Evolutionary conservation across 2,888 invertebrate genomes (phyloP), one percentile per base, ranked within the genome.

Genomic region (Rosalia funebris): DNA sequence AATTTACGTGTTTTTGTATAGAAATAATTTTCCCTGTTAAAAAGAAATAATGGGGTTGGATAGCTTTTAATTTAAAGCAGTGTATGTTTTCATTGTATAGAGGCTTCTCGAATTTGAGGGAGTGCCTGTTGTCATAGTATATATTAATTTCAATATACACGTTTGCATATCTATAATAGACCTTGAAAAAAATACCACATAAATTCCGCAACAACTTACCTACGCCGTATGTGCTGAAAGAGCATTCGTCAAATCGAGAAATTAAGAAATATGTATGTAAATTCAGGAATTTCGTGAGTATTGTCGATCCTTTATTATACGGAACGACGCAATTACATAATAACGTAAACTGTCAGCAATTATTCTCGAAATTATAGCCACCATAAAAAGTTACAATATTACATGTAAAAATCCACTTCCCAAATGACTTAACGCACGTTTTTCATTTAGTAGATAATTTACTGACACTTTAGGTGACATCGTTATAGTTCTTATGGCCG

Each of bases 241-340:
- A 39, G 11, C 15, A 16, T 19, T 19, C 7, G 11, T 7, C 42
- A 11, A n/a, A 15, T 16, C 19, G 17, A 19, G n/a, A 16, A n/a
- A 42, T 42, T 39, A 39, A 39, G 39, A 42, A n/a, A 42, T 42
- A 19, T 19, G 17, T 42, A 42, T 42, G 42, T n/a, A 42, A 42
- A 42, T 42, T 17, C 1, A 10, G 17, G 16, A 42, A n/a, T 42
- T 42, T 42, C 42, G 42, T 42, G 42, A 16, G 11, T n/a, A n/a
- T 34, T 34, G 11, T 7, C 34, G 10, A n/a, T 5, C 11, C 34
- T n/a, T 34, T 34, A 10, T 10, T 9, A n/a, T 42, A 9, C 11
- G 3, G 14, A 39, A 39, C 10, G 3, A 1, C 17, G 11, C 19
- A 42, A 17, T 17, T 42, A 19, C 42, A 42, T 19, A 19, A 19